These are phyloP conservation scores for Papilio machaon DNA, from an alignment of 1,140 invertebrate genomes.

Conservation along the genomic window DNA sequence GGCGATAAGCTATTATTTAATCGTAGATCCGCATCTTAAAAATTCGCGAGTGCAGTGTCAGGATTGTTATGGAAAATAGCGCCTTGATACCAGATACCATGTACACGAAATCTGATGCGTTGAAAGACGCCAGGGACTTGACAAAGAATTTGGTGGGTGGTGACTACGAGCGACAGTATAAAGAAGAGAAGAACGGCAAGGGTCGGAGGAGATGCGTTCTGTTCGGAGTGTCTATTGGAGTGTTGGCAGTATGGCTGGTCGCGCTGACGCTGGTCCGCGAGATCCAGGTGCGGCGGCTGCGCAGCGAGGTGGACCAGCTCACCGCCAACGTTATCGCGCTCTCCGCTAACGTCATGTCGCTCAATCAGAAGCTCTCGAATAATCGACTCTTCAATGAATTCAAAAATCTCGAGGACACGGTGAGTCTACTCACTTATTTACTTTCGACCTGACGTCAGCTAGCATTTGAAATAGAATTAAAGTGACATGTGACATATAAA, in stretches of 20 bases:
- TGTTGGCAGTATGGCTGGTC: conserved; percentile 58
- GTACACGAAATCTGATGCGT: conserved; percentile 67
- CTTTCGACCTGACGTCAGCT: conserved; percentile 21
- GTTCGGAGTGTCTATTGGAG: conserved; percentile 52
- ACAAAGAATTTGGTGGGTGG: conserved; percentile 75
- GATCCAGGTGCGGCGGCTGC: conserved; percentile 62
- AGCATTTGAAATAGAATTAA: conserved; percentile 37
- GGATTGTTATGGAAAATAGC: conserved; percentile 66
- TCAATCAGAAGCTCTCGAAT: conserved; percentile 65
- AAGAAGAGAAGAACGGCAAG: conserved; percentile 52
- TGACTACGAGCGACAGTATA: conserved; percentile 72
- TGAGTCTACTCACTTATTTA: conserved; percentile 54
- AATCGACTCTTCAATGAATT: conserved; percentile 70
- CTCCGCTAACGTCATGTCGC: conserved; percentile 62
- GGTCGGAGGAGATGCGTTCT: conserved; percentile 55
- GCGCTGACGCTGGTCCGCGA: conserved; percentile 64
- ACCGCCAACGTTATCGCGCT: conserved; percentile 68
- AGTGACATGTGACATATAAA: conserved; percentile 18
- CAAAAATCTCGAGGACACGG: conserved; percentile 71
- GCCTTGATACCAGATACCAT: conserved; percentile 68
- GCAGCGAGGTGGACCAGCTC: conserved; percentile 66
- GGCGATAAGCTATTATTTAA: conserved; percentile 62
- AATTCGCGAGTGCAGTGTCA: conserved; percentile 64
- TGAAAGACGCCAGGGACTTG: conserved; percentile 69
- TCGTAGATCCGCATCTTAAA: conserved; percentile 47